Evolutionary conservation across 2,113 vertebrate species (phyloP).

Genomic region (Daphoenositta chrysoptera): DNA sequence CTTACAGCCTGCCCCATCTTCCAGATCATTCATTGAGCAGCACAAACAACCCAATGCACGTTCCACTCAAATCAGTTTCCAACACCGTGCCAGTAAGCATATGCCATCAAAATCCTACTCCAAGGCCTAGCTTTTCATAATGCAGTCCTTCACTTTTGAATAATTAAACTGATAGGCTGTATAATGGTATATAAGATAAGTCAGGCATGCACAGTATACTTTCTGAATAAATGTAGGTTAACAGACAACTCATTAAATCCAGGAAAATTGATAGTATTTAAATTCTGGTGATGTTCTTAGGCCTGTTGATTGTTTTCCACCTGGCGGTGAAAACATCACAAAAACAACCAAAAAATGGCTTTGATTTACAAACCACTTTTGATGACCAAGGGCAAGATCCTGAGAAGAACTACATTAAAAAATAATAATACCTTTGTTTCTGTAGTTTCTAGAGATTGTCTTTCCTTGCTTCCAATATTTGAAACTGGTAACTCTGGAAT

Average conservation of each 20-base stretch:
- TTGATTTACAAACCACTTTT: not conserved
- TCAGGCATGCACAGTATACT: not conserved
- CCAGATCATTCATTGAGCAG: not conserved
- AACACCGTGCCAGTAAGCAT: accelerated
- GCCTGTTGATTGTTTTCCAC: not conserved
- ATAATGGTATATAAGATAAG: not conserved
- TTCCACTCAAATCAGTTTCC: not conserved
- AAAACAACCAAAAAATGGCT: not conserved
- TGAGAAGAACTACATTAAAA: not conserved
- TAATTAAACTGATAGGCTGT: not conserved
- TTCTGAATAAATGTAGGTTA: not conserved
- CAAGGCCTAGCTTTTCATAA: not conserved
- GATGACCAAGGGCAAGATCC: not conserved
- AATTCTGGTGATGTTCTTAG: not conserved
- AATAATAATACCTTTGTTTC: not conserved
- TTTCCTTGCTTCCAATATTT: not conserved
- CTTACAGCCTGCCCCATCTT: not conserved
- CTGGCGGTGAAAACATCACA: not conserved
- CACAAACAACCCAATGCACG: accelerated
- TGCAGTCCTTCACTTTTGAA: not conserved
- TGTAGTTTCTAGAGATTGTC: not conserved
- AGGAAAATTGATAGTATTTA: not conserved
- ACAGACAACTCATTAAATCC: not conserved
- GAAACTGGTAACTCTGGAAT: not conserved
- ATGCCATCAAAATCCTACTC: not conserved